Base-by-base conservation (phyloP, 2,113 vertebrate genomes). In the Ictalurus punctatus region DNA sequence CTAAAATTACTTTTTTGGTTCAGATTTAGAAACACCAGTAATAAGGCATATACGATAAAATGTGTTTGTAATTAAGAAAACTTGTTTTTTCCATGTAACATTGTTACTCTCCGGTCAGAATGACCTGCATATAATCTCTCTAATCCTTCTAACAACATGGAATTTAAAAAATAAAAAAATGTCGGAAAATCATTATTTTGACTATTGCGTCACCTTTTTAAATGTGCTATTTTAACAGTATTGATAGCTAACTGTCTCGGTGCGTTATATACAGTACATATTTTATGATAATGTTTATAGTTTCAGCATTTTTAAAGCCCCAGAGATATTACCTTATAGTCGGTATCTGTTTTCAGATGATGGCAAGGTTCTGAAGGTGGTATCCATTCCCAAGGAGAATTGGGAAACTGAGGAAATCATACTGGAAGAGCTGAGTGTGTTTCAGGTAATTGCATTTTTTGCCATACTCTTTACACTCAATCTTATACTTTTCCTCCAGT, bases 351-450 rank as follows among this genome's bases (percentile, higher is more conserved):
- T 83, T 61, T 37, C 92, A 97, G 97, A 97, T 71, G 95, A 96
- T 2, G 96, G 97, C 54, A 95, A 94, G 92, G 91, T 97, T 67
- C 91, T 97, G 92, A 97, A 97, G 90, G 95, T 94, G 10, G 95
- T 96, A 52, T 95, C 96, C 6, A 92, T 96, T 0, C 16, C 91
- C 0, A 95, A 93, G 83, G 86, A 74, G 90, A 94, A 93, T 92
- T 91, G 12, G 16, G 89, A 93, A 79, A 91, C 86, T 0, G 96
- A 97, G 91, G 96, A 96, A 92, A 90, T 97, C 87, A 89, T 95
- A 16, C 92, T 97, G 84, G 97, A 97, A 93, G 96, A 97, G 92
- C 92, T 97, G 83, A 90, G 76, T 0, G 88, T 97, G 82, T 95
- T 96, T 27, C 95, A 96, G 96, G 97, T 97, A 93, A 92, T 89